Percentiles rank a stretch among this genome's conserved stretches.
Evolutionary conservation across 2,113 vertebrate genomes (phyloP).

Genomic region (Triplophysa dalaica): DNA sequence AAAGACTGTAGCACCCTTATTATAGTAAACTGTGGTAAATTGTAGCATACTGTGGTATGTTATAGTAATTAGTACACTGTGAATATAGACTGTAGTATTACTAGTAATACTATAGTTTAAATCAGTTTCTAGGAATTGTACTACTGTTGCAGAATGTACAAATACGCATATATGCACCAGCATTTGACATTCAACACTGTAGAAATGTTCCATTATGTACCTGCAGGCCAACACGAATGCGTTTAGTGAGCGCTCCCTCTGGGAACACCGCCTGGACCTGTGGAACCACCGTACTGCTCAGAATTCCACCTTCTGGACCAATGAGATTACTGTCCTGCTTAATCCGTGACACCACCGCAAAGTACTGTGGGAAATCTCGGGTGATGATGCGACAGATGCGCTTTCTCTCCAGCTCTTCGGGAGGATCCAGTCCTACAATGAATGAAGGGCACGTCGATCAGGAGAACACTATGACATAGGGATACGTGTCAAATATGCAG

Average conservation of each 20-base stretch:
- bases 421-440: constrained; percentile 84
- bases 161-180: neutral
- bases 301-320: constrained; percentile 93
- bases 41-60: too few species aligned
- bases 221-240: constrained; percentile 96
- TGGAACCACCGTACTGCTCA: constrained; percentile 94
- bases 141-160: neutral
- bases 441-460: neutral
- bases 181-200: too few species aligned
- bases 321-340: constrained; percentile 97
- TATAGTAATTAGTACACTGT: too few species aligned
- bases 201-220: constrained; percentile 64
- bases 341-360: constrained; percentile 93
- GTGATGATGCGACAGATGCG: constrained; percentile 96
- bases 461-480: too few species aligned
- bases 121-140: too few species aligned
- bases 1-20: too few species aligned
- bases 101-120: too few species aligned
- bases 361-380: constrained; percentile 96
- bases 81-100: too few species aligned
- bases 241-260: constrained; percentile 93
- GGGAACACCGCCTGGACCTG: constrained; percentile 97
- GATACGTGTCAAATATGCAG: too few species aligned
- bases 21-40: too few species aligned
- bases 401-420: constrained; percentile 92